Evolutionary conservation across 1,140 invertebrate genomes (phyloP).

Genomic region (Drosophila varians): DNA sequence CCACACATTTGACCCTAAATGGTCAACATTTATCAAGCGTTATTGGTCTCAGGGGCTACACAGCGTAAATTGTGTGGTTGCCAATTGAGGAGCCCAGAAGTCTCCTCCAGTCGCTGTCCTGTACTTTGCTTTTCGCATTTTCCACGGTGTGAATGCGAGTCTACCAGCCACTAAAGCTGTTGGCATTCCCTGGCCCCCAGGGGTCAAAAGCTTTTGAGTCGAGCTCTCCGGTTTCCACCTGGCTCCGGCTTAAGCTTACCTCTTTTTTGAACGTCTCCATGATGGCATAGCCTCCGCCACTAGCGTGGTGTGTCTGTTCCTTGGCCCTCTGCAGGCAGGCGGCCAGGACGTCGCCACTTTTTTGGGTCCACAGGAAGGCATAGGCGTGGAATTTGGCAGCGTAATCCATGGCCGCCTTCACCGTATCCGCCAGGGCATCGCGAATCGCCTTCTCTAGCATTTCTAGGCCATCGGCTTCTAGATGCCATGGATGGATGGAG

Average conservation of each 20-base stretch:
- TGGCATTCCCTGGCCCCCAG: constrained; percentile 10
- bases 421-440: constrained; percentile 59
- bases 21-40: constrained; percentile 82
- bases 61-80: constrained; percentile 80
- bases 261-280: constrained; percentile 82
- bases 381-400: constrained; percentile 79
- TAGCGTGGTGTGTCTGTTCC: constrained; percentile 57
- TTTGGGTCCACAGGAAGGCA: constrained; percentile 74
- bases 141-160: constrained; percentile 13
- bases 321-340: constrained; percentile 54
- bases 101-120: not conserved
- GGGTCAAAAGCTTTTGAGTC: not conserved
- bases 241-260: constrained; percentile 49
- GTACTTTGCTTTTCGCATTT: constrained; percentile 3
- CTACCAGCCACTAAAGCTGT: constrained; percentile 42
- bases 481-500: not conserved
- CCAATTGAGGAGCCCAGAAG: constrained; percentile 66
- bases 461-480: constrained; percentile 55
- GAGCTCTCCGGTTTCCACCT: constrained; percentile 2
- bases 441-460: constrained; percentile 61
- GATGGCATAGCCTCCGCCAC: constrained; percentile 69
- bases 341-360: constrained; percentile 52
- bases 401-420: constrained; percentile 63
- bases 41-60: constrained; percentile 82
- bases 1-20: constrained; percentile 81